A percentile compares a stretch with the other conserved stretches of the same genome.
phyloP scores from a whole-genome alignment of 2,888 invertebrate genomes.

The Drosophila nigritarsus region DNA sequence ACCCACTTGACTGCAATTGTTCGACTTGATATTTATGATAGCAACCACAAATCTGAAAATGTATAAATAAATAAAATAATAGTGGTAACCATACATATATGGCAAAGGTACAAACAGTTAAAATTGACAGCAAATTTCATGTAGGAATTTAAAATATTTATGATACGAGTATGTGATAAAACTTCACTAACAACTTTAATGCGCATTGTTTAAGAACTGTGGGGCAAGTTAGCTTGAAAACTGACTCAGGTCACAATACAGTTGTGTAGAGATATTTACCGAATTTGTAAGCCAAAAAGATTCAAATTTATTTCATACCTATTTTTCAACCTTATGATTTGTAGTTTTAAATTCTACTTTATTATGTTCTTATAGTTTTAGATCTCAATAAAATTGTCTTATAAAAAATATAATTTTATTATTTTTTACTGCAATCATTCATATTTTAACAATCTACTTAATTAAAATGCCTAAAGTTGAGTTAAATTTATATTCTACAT shows the following conservation, averaged over 20 bases:
- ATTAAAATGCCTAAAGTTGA: slow-evolving; percentile 20
- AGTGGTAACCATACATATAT: neutral
- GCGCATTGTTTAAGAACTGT: neutral
- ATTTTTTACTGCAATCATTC: slow-evolving; percentile 13
- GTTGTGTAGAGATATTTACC: neutral
- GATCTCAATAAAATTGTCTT: neutral
- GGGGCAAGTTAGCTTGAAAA: neutral
- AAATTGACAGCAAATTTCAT: neutral
- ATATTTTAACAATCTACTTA: slow-evolving; percentile 44
- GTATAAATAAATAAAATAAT: neutral
- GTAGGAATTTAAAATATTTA: neutral
- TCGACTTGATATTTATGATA: neutral
- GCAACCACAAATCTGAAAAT: neutral
- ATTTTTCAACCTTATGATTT: neutral
- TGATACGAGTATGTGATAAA: neutral
- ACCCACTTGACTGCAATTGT: neutral
- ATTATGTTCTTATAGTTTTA: neutral
- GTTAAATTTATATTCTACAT: slow-evolving; percentile 44
- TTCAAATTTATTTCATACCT: neutral
- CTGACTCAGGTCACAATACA: neutral
- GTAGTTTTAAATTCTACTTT: neutral
- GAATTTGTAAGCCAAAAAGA: neutral
- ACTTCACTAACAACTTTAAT: neutral
- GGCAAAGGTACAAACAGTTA: neutral
- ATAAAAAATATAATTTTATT: neutral